Percentiles rank a stretch among this genome's conserved stretches.
Evolutionary conservation across 2,888 invertebrate genomes (phyloP).

Genomic region (Tiphia femorata): DNA sequence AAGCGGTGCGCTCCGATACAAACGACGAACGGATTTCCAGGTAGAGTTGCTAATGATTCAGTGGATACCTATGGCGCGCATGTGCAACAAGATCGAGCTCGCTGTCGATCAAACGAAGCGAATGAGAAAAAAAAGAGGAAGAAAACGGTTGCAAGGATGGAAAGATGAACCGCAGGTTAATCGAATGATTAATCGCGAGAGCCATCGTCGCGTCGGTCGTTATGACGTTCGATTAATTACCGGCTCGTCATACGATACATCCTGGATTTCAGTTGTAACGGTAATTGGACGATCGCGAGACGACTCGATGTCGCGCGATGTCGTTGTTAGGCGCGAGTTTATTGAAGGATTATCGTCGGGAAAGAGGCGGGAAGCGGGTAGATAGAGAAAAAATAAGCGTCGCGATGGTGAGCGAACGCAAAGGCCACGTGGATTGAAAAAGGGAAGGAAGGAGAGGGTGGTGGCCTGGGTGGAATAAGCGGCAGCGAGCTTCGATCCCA

Average conservation of each 20-base stretch:
- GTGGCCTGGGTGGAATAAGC: slow-evolving; percentile 15
- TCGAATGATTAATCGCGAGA: slow-evolving; percentile 27
- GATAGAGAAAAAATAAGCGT: too few relatives aligned
- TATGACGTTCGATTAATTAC: slow-evolving; percentile 29
- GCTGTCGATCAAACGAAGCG: slow-evolving; percentile 34
- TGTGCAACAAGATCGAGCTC: slow-evolving; percentile 50
- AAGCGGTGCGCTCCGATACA: not conserved
- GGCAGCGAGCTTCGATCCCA: slow-evolving; percentile 46
- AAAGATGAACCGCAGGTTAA: too few relatives aligned
- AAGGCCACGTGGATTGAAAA: too few relatives aligned
- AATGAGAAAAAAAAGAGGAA: not conserved
- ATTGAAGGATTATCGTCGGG: too few relatives aligned
- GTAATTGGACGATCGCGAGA: slow-evolving; percentile 3
- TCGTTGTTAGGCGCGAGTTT: too few relatives aligned
- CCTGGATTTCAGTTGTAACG: slow-evolving; percentile 16
- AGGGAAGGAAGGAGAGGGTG: slow-evolving; percentile 6
- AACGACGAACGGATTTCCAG: slow-evolving; percentile 47
- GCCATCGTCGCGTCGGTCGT: slow-evolving; percentile 16
- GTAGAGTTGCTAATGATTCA: slow-evolving; percentile 43
- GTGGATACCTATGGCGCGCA: slow-evolving; percentile 43
- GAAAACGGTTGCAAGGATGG: not conserved
- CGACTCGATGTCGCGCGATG: too few relatives aligned
- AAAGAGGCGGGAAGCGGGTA: too few relatives aligned
- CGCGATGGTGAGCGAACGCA: too few relatives aligned
- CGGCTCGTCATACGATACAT: slow-evolving; percentile 15